These are phyloP conservation scores for Troides aeacus DNA, from an alignment of 2,888 invertebrate genomes.

Conservation along the genomic window DNA sequence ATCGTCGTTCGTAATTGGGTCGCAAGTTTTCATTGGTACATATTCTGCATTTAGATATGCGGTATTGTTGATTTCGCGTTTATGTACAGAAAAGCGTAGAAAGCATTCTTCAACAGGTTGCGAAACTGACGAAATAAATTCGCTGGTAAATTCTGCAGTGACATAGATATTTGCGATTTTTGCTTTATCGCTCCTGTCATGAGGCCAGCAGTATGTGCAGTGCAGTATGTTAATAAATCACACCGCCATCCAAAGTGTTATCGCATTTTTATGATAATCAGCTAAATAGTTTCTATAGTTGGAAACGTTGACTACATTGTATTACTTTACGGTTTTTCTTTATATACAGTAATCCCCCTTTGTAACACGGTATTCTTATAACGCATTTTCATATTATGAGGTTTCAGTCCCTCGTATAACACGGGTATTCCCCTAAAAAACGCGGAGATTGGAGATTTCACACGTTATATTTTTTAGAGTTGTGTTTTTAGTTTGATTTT, in stretches of 20 bases:
- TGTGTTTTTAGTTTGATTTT: too few relatives aligned
- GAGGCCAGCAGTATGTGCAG: neutral
- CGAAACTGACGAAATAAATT: constrained; percentile 9
- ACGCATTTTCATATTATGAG: too few relatives aligned
- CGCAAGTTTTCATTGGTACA: constrained; percentile 2
- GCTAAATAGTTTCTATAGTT: constrained; percentile 11
- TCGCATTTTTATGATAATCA: constrained; percentile 25
- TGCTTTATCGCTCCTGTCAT: constrained; percentile 15
- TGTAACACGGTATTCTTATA: too few relatives aligned
- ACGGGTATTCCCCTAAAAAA: too few relatives aligned
- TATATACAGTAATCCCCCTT: too few relatives aligned
- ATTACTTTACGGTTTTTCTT: neutral
- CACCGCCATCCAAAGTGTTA: constrained; percentile 20
- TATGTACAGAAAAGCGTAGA: neutral
- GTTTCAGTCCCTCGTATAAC: too few relatives aligned
- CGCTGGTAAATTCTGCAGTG: constrained; percentile 12
- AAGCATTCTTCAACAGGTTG: constrained; percentile 6
- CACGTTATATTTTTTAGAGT: too few relatives aligned
- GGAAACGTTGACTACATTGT: constrained; percentile 2
- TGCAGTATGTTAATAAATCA: constrained; percentile 23
- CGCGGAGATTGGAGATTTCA: too few relatives aligned
- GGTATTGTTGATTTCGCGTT: constrained; percentile 5
- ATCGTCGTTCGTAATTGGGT: constrained; percentile 22
- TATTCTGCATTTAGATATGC: constrained; percentile 7
- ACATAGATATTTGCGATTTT: constrained; percentile 24